These are phyloP conservation scores for Hydrophis major DNA, from an alignment of 2,797 vertebrate species.

Conservation along the genomic window DNA sequence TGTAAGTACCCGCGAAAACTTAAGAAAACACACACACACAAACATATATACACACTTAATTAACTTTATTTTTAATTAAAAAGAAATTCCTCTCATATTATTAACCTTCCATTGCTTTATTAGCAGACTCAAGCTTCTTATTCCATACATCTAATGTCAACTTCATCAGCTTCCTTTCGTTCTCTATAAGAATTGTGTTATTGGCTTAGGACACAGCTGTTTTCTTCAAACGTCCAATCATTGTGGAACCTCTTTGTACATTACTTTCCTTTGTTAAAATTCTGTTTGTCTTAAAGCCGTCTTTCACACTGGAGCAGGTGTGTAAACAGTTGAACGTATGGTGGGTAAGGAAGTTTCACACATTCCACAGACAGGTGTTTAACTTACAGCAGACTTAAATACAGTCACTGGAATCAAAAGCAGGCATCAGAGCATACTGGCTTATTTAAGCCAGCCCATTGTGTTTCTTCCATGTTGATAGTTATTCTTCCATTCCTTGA, in stretches of 20 bases:
- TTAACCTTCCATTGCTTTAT: neutral
- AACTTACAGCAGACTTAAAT: constrained; percentile 72
- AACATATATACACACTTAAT: neutral
- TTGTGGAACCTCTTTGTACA: neutral
- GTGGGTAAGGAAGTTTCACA: constrained; percentile 66
- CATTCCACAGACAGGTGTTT: constrained; percentile 82
- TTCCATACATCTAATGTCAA: neutral
- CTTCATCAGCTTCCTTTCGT: neutral
- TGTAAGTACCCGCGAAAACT: no score
- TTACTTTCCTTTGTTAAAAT: constrained; percentile 47
- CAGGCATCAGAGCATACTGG: constrained; percentile 4
- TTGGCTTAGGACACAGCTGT: neutral
- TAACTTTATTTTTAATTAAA: neutral
- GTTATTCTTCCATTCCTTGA: constrained; percentile 43
- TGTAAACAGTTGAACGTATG: constrained; percentile 64
- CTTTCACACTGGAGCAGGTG: constrained; percentile 71
- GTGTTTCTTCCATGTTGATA: constrained; percentile 48
- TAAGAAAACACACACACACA: no score
- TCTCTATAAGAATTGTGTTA: neutral
- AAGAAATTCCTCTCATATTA: neutral
- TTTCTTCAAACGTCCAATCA: neutral
- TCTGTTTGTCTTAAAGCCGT: constrained; percentile 69
- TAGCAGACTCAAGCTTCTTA: neutral
- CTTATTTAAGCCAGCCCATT: constrained; percentile 56
- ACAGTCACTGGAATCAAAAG: constrained; percentile 62